These are phyloP conservation scores for Aptenodytes patagonicus DNA, from an alignment of 2,113 vertebrate species.

Conservation along the genomic window DNA sequence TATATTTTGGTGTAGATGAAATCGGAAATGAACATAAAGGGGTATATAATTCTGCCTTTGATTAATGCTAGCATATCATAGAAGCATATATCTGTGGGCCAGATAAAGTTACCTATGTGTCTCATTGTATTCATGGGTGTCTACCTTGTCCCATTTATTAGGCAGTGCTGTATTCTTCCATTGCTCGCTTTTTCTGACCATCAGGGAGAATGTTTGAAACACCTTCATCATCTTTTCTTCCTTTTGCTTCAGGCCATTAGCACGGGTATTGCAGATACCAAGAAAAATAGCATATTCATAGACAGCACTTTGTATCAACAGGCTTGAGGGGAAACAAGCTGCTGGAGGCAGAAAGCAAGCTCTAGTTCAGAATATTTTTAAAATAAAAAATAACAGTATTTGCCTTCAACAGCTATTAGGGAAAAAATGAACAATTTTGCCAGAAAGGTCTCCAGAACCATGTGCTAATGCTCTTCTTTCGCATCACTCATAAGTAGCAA, in stretches of 20 bases:
- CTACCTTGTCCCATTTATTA: not conserved
- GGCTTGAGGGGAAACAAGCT: constrained; percentile 12
- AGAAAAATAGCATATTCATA: not conserved
- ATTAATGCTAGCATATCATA: not conserved
- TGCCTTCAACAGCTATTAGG: not conserved
- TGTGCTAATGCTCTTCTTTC: not conserved
- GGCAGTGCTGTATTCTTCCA: not conserved
- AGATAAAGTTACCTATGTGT: not conserved
- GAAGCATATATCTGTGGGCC: not conserved
- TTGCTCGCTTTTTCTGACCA: not conserved
- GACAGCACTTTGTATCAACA: not conserved
- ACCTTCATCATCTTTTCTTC: not conserved
- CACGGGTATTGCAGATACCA: not conserved
- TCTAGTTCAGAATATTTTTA: not conserved
- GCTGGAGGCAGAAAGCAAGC: not conserved
- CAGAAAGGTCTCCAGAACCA: not conserved
- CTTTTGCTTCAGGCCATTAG: not conserved
- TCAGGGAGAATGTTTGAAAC: not conserved
- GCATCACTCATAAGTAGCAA: not conserved
- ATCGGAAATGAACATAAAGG: not conserved
- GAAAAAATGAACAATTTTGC: not conserved
- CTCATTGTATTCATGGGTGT: not conserved
- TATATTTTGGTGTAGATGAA: not conserved
- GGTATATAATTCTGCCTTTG: not conserved
- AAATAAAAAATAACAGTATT: not conserved